Conservation (phyloP, 2,888 invertebrate species). For the Bombyx huttoni region DNA sequence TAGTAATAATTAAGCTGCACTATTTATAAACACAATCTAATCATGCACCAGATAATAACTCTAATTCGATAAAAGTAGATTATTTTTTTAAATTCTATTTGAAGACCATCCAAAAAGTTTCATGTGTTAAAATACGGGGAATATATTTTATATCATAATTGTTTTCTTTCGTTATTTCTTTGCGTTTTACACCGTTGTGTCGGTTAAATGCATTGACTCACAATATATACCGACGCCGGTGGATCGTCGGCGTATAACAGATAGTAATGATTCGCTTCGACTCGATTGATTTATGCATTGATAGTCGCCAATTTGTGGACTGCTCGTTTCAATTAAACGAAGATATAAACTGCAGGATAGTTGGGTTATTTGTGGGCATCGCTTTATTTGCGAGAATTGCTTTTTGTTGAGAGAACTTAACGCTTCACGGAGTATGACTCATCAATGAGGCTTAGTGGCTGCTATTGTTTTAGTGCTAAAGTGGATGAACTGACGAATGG, state of each 20-base stretch:
- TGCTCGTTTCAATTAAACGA: constrained; percentile 39
- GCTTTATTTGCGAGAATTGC: constrained; percentile 14
- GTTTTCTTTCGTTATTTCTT: not conserved
- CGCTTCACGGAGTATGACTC: not conserved
- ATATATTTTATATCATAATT: too few species aligned
- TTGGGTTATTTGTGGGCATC: constrained; percentile 22
- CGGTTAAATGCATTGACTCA: not conserved
- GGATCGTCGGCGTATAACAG: constrained; percentile 15
- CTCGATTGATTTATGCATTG: constrained; percentile 37
- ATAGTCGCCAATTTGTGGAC: constrained; percentile 40
- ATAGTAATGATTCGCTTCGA: constrained; percentile 7
- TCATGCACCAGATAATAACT: too few species aligned
- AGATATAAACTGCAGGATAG: constrained; percentile 35
- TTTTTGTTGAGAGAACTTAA: constrained; percentile 6
- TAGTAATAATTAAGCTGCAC: too few species aligned
- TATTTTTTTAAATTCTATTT: too few species aligned
- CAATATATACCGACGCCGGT: not conserved
- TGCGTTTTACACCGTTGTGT: not conserved
- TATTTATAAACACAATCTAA: too few species aligned
- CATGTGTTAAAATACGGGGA: too few species aligned
- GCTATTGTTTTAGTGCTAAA: too few species aligned
- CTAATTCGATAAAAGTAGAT: too few species aligned
- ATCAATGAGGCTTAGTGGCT: too few species aligned
- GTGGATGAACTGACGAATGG: too few species aligned
- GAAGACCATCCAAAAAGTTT: too few species aligned